Evolutionary conservation across 2,888 invertebrate species (phyloP).

Genomic region (Carcina quercana): DNA sequence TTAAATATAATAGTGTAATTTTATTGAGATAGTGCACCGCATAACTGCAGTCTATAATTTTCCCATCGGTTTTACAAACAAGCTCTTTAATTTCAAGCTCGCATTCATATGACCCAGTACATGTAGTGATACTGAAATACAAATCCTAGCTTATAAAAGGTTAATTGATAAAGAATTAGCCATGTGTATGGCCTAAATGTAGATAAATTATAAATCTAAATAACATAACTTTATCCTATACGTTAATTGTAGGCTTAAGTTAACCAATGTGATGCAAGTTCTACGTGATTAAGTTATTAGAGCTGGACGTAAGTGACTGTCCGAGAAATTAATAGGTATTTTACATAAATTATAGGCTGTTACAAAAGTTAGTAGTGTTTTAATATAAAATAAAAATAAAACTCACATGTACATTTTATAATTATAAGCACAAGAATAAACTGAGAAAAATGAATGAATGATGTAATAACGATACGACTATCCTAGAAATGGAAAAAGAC

Average conservation of each 20-base stretch:
- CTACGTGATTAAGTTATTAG: slow-evolving; percentile 10
- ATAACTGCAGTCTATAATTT: slow-evolving; percentile 27
- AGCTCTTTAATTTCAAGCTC: slow-evolving; percentile 17
- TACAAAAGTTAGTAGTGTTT: too few species aligned
- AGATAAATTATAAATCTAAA: slow-evolving; percentile 6
- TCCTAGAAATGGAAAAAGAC: too few species aligned
- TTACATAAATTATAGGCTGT: too few species aligned
- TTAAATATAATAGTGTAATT: slow-evolving; percentile 29
- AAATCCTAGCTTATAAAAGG: slow-evolving; percentile 2
- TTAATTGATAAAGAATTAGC: slow-evolving; percentile 8
- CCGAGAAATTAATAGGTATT: too few species aligned
- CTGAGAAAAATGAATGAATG: too few species aligned
- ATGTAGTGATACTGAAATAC: slow-evolving; percentile 4
- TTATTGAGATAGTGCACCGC: slow-evolving; percentile 26
- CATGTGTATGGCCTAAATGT: slow-evolving; percentile 9
- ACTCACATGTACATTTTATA: too few species aligned
- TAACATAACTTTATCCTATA: slow-evolving; percentile 5
- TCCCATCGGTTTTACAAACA: slow-evolving; percentile 4
- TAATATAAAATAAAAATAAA: too few species aligned
- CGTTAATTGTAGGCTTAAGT: slow-evolving; percentile 2
- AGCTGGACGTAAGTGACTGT: too few species aligned
- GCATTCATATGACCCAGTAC: slow-evolving; percentile 4
- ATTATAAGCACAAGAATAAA: too few species aligned
- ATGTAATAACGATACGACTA: too few species aligned
- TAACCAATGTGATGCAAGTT: slow-evolving; percentile 3